phyloP scores from a whole-genome alignment of 2,888 invertebrate species.

The Timandra comae region DNA sequence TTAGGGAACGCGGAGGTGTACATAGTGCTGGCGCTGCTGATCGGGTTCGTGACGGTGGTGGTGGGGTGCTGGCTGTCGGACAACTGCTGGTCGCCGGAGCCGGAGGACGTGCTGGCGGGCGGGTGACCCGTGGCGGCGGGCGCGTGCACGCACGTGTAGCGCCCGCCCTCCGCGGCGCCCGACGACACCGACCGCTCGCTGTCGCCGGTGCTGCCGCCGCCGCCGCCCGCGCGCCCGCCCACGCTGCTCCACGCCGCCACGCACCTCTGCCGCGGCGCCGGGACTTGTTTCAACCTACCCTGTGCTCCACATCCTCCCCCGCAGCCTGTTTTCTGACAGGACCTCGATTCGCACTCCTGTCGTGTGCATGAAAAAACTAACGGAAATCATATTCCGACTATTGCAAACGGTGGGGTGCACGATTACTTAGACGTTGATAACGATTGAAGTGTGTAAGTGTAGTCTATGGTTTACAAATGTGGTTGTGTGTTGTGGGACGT shows the following conservation, averaged over 20 bases:
- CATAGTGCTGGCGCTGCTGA: constrained; percentile 83
- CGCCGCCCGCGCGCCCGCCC: constrained; percentile 47
- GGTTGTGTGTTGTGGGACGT: constrained; percentile 39
- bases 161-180: constrained; percentile 64
- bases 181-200: constrained; percentile 50
- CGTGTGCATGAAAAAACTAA: constrained; percentile 62
- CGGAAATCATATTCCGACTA: constrained; percentile 53
- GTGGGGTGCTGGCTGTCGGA: constrained; percentile 86
- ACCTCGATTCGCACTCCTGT: constrained; percentile 43
- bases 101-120: constrained; percentile 79
- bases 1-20: constrained; percentile 85
- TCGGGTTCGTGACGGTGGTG: constrained; percentile 83
- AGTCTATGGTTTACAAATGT: constrained; percentile 28
- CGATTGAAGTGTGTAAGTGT: constrained; percentile 17
- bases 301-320: constrained; percentile 41
- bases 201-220: constrained; percentile 59
- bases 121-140: constrained; percentile 83
- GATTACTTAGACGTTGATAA: constrained; percentile 27
- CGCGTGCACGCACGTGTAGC: constrained; percentile 77
- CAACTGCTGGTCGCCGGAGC: constrained; percentile 87
- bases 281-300: constrained; percentile 50
- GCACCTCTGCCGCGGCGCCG: constrained; percentile 55
- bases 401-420: constrained; percentile 56
- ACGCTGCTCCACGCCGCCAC: constrained; percentile 54
- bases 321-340: constrained; percentile 54